A percentile compares a stretch with the other conserved stretches of the same genome.
phyloP scores from a whole-genome alignment of 1,140 invertebrate species.

The Nasonia longicornis region DNA sequence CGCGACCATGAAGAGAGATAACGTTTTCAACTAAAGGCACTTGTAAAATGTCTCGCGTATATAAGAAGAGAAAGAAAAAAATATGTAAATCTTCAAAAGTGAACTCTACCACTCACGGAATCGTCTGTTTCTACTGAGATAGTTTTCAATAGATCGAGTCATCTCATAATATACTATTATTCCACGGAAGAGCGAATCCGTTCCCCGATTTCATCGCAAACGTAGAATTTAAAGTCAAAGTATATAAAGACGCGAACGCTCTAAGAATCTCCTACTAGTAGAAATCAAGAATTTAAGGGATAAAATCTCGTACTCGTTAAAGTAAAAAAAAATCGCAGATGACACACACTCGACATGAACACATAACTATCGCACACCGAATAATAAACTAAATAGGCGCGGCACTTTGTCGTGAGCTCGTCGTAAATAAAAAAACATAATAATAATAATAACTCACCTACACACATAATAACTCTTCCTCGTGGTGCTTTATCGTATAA shows the following conservation, averaged over 20 bases:
- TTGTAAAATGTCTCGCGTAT: slow-evolving; percentile 16
- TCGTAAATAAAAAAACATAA: not conserved
- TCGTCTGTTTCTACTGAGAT: not conserved
- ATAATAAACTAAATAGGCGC: slow-evolving; percentile 38
- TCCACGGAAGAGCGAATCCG: slow-evolving; percentile 39
- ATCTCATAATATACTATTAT: not conserved
- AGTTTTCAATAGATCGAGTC: slow-evolving; percentile 4
- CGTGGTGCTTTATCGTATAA: slow-evolving; percentile 19
- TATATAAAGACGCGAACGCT: slow-evolving; percentile 23
- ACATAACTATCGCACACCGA: not conserved
- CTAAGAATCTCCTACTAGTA: slow-evolving; percentile 43
- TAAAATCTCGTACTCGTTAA: slow-evolving; percentile 37
- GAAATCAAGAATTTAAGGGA: slow-evolving; percentile 32
- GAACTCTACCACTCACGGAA: slow-evolving; percentile 9
- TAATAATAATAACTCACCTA: not conserved
- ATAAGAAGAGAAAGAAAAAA: not conserved
- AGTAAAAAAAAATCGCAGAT: slow-evolving; percentile 17
- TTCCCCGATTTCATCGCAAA: slow-evolving; percentile 34
- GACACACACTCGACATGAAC: not conserved
- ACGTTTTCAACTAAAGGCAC: not conserved
- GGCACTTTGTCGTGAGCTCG: slow-evolving; percentile 20
- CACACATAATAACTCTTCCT: slow-evolving; percentile 16
- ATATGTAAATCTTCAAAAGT: slow-evolving; percentile 25
- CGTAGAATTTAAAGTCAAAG: slow-evolving; percentile 29
- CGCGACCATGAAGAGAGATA: not conserved